Base-by-base conservation (phyloP, 2,888 invertebrate genomes). In the Microdon myrmicae region DNA sequence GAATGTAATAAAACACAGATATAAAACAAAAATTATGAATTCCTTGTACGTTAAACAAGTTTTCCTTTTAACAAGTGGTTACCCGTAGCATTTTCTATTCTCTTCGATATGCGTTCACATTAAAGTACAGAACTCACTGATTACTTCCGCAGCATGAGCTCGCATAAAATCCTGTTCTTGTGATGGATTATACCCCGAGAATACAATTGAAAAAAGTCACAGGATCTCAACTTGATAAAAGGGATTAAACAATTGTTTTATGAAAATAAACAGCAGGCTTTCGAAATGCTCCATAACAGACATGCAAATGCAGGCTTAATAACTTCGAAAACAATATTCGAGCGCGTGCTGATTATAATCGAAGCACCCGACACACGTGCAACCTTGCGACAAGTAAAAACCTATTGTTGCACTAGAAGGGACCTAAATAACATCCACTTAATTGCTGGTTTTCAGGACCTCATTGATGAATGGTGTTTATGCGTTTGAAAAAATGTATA, bases 271-370 rank as follows among this genome's bases (percentile, higher is more conserved):
- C 64, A 58, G 51, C 64, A 32, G 35, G 58, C 9, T 45, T 38
- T 26, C 31, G 28, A 45, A n/a, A 48, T 39, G 32, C 13, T 37
- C 28, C 31, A 3, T 7, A 17, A 19, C 17, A 16, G 8, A 13
- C 20, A 59, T 59, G 32, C 39, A 25, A 53, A 39, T 45, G 2
- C 25, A 31, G 41, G 45, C 35, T 37, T 58, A 51, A 64, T 58
- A 58, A 38, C 41, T 56, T 37, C 3, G 25, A 51, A 45, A 51
- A 61, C 49, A 45, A 45, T 28, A 14, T 14, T 22, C 9, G 26
- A 35, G 41, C 64, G 28, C 55, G 47, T 64, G 58, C 58, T 58
- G 64, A 51, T 58, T 64, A 6, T 37, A 64, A 64, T 56, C 61
- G 38, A 19, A 43, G 64, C 26, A 64, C 41, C 49, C 20, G 58